phyloP scores from a whole-genome alignment of 2,797 vertebrate species.

The Tragopan temminckii region DNA sequence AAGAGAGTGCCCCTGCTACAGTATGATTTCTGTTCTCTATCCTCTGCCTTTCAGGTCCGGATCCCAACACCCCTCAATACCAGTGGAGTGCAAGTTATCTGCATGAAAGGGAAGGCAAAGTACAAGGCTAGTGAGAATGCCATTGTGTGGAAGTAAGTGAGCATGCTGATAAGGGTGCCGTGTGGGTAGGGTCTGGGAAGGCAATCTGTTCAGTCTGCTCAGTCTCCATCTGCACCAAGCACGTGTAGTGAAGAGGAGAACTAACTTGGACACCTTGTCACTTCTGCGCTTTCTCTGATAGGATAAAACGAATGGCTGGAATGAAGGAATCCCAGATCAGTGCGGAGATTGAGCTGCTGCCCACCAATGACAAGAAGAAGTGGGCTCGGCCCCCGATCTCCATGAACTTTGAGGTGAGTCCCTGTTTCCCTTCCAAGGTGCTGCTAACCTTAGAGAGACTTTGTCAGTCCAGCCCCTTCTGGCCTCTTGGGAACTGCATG shows the following conservation, averaged over 20 bases:
- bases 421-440: not conserved
- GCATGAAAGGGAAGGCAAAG: slow-evolving; percentile 99
- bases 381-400: slow-evolving; percentile 99
- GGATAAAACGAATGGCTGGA: slow-evolving; percentile 99
- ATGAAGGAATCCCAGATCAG: slow-evolving; percentile 99
- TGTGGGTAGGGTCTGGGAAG: not conserved
- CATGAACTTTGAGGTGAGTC: slow-evolving; percentile 98
- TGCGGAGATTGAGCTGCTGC: slow-evolving; percentile 96
- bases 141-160: slow-evolving; percentile 99
- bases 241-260: rapidly evolving
- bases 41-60: slow-evolving; percentile 87
- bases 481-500: rapidly evolving
- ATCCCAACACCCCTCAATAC: slow-evolving; percentile 98
- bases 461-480: not conserved
- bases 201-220: not conserved
- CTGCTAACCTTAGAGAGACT: not conserved
- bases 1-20: not conserved
- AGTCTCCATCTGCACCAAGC: not conserved
- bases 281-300: slow-evolving; percentile 64
- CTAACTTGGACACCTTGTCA: not conserved
- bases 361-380: slow-evolving; percentile 99
- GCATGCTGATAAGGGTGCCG: rapidly evolving
- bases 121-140: slow-evolving; percentile 99
- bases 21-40: not conserved
- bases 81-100: slow-evolving; percentile 98